Conservation (phyloP, 2,113 vertebrate genomes). For the Zapornia atra region DNA sequence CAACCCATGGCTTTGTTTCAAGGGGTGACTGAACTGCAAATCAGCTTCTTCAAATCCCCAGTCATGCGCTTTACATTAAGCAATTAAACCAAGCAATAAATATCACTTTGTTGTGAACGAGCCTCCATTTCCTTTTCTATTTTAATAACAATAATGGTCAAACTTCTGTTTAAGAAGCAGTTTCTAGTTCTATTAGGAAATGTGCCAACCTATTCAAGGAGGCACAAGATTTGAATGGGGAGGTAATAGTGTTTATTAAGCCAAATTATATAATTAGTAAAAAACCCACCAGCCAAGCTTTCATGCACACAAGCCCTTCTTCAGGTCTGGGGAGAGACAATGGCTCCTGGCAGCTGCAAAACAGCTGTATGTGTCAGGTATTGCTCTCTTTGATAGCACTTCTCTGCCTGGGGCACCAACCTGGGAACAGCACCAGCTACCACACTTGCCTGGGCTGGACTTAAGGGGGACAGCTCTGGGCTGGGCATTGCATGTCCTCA, state of each 20-base stretch:
- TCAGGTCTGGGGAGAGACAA: neutral
- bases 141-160: slow-evolving; percentile 39
- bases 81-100: slow-evolving; percentile 56
- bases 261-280: slow-evolving; percentile 49
- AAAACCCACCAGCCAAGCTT: neutral
- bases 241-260: slow-evolving; percentile 57
- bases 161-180: slow-evolving; percentile 48
- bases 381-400: neutral
- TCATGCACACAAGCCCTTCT: neutral
- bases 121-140: slow-evolving; percentile 26
- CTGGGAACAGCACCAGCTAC: neutral
- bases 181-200: slow-evolving; percentile 32
- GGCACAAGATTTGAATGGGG: slow-evolving; percentile 26
- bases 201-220: slow-evolving; percentile 27
- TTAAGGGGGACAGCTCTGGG: neutral
- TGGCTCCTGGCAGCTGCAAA: neutral
- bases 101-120: slow-evolving; percentile 35
- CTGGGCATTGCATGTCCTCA: neutral
- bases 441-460: neutral
- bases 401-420: neutral
- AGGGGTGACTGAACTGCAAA: slow-evolving; percentile 29
- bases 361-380: neutral
- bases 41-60: neutral
- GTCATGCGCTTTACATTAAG: slow-evolving; percentile 6
- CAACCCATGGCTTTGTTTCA: neutral